Base-by-base conservation (phyloP, 2,888 invertebrate species). In the Stramonita haemastoma region DNA sequence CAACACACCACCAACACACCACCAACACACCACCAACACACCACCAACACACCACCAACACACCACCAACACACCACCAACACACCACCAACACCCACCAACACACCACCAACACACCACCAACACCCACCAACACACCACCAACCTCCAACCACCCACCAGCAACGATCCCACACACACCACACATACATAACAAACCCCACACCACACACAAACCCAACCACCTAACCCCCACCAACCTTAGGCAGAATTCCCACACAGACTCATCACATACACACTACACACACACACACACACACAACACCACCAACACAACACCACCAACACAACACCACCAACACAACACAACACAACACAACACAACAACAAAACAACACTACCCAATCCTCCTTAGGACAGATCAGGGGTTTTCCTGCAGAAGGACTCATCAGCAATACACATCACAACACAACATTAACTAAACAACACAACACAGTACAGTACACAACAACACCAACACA, bases 381-480 rank as follows among this genome's bases (percentile, higher is more conserved):
- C n/a, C n/a, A n/a, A n/a, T n/a, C n/a, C n/a, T n/a, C 86, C 32
- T 57, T 86, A 22, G 86, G 86, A n/a, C 86, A 86, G 34, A 86
- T 34, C 66, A 66, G 11, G 60, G 66, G 13, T 29, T 86, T 86
- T 15, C 32, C 34, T 2, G n/a, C 86, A 19, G 66, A 17, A 6
- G 86, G 86, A n/a, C 17, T 34, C 86, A 86, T 86, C 11, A 34
- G n/a, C n/a, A n/a, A n/a, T n/a, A n/a, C 70, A 70, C 70, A 70
- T 22, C 26, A 26, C 26, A 26, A n/a, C 79, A 79, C 79, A 79
- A n/a, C n/a, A n/a, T n/a, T 46, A 46, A 46, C 4, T 46, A 46
- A 46, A 46, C 2, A 46, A 46, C 81, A 34, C 34, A 81, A 81
- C 34, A 81, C 81, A 81, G 32, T 32, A 81, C 81, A 81, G 46